Evolutionary conservation across 2,113 vertebrate species (phyloP).

Genomic region (Grammomys dolichurus): DNA sequence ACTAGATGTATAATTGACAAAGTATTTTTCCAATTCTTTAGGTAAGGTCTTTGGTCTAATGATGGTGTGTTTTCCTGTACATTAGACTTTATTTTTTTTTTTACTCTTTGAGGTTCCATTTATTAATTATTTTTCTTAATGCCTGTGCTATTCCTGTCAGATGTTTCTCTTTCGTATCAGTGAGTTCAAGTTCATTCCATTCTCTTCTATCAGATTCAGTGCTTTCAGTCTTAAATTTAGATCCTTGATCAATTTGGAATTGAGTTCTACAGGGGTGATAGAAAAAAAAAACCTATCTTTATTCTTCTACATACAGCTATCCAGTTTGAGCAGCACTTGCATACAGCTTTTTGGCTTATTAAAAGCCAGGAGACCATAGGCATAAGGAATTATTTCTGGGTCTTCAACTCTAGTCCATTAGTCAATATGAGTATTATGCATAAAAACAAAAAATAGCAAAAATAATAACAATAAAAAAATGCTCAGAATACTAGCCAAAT

Average conservation of each 20-base stretch:
- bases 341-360: not conserved
- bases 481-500: constrained; percentile 6
- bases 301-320: not conserved
- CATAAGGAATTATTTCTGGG: not conserved
- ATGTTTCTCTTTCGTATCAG: not conserved
- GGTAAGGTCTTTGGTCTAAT: not conserved
- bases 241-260: not conserved
- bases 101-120: not conserved
- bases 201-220: not conserved
- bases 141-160: not conserved
- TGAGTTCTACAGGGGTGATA: not conserved
- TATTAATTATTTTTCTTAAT: no score
- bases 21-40: not conserved
- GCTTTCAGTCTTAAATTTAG: not conserved
- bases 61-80: not conserved
- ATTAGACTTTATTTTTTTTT: not conserved
- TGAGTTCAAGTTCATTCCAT: not conserved
- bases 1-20: not conserved
- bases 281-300: not conserved
- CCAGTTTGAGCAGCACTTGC: not conserved
- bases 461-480: not conserved
- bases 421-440: not conserved
- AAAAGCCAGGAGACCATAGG: not conserved
- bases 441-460: no score
- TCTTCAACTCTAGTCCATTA: not conserved